A percentile compares a stretch with the other conserved stretches of the same genome.
Conservation (phyloP, 2,888 invertebrate species). For the Pimpla rufipes region DNA sequence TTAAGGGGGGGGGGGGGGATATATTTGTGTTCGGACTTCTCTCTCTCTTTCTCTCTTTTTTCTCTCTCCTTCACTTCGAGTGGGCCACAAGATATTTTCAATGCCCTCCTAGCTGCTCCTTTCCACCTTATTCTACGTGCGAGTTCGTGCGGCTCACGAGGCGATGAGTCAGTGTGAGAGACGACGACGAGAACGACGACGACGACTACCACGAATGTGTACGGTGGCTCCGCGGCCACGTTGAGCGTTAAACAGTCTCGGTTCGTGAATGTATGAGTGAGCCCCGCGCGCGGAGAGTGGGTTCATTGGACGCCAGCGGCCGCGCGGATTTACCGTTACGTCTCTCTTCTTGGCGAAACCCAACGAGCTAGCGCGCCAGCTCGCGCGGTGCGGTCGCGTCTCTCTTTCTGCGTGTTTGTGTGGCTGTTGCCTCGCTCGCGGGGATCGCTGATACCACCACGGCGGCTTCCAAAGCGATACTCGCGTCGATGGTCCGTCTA, state of each 20-base stretch:
- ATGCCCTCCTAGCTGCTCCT: conserved; percentile 19
- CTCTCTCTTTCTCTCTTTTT: background rate
- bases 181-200: conserved; percentile 28
- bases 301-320: conserved; percentile 86
- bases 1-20: conserved; percentile 11
- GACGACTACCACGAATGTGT: too few relatives aligned
- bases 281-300: conserved; percentile 81
- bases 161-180: conserved; percentile 45
- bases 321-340: conserved; percentile 85
- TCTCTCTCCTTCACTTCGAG: conserved; percentile 8
- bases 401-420: conserved; percentile 17
- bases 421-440: background rate
- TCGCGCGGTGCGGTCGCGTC: conserved; percentile 12
- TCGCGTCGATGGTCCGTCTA: conserved; percentile 15
- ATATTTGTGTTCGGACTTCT: conserved; percentile 16
- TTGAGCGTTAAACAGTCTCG: conserved; percentile 37
- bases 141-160: background rate
- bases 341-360: conserved; percentile 84
- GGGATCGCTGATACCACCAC: conserved; percentile 30
- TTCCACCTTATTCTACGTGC: conserved; percentile 17
- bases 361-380: conserved; percentile 64
- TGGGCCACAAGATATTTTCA: conserved; percentile 46
- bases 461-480: background rate
- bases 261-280: conserved; percentile 52
- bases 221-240: conserved; percentile 54